Percentiles rank a stretch among this genome's conserved stretches.
Conservation (phyloP, 2,888 invertebrate species). For the Cyaniris semiargus region DNA sequence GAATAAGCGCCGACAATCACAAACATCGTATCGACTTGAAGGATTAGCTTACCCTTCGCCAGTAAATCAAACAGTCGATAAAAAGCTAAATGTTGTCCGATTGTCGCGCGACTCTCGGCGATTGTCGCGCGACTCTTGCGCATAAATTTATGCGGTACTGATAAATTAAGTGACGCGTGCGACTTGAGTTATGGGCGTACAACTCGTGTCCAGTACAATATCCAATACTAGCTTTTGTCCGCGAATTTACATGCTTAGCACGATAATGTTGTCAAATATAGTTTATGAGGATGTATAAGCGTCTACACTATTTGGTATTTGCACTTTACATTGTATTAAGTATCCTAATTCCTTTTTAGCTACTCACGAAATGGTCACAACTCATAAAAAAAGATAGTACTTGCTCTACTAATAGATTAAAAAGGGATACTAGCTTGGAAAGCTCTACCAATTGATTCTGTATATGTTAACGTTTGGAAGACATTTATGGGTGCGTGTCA, state of each 20-base stretch:
- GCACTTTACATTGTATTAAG: neutral
- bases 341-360: neutral
- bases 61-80: conserved; percentile 76
- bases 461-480: too few species aligned
- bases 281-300: neutral
- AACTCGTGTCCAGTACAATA: conserved; percentile 10
- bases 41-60: conserved; percentile 65
- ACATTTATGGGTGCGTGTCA: too few species aligned
- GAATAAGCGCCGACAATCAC: conserved; percentile 55
- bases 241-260: conserved; percentile 9
- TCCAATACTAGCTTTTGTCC: conserved; percentile 14
- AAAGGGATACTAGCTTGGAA: too few species aligned
- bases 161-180: conserved; percentile 70
- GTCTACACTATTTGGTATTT: neutral
- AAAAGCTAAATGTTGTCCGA: conserved; percentile 80
- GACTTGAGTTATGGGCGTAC: conserved; percentile 61
- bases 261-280: conserved; percentile 10
- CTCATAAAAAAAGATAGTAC: too few species aligned
- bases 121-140: conserved; percentile 68
- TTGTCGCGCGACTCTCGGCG: conserved; percentile 58
- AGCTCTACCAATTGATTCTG: too few species aligned
- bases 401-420: too few species aligned
- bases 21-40: conserved; percentile 70
- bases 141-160: conserved; percentile 73
- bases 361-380: too few species aligned